Base-by-base conservation (phyloP, 1,140 invertebrate genomes). In the Cotesia glomerata region DNA sequence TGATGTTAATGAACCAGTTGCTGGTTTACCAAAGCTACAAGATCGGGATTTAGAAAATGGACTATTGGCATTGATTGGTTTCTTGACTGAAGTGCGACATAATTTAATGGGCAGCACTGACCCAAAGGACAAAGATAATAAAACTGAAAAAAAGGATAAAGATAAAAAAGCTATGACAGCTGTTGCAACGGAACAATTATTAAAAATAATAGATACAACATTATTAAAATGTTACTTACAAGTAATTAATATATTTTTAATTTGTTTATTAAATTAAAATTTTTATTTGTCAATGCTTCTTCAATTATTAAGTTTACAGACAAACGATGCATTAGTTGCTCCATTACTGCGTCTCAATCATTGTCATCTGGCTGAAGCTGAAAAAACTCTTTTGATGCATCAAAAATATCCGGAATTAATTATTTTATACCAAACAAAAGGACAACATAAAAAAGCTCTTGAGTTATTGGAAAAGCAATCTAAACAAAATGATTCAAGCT, bases 201-300 rank as follows among this genome's bases (percentile, higher is more conserved):
- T 97, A 18, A 96, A 97, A 86, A 95, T 98, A 54, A 97, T 99
- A 74, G 98, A 99, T 82, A 99, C 97, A 3, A 98, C 97, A 0
- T 85, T 99, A 58, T 87, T 99, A 0, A 99, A 99, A 84, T 98
- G 97, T 85, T 99, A 98, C 88, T 89, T 99, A 63, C 93, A 96
- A 90, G 94, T 95, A 86, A 79, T 13, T 5, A 62, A 75, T 68
- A 65, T 76, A 74, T 75, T 70, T 74, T 69, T 45, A 73, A 61
- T 65, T 77, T 54, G 71, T 49, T 65, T 64, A 69, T 70, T 73
- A 35, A 74, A 49, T 67, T 62, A 71, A 63, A 71, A 45, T 18
- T 66, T 39, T 35, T 72, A 59, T 56, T 66, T 71, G 36, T 34
- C 62, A 35, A 62, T 51, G n/a, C 11, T 62, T 66, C 34, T 34